Evolutionary conservation across 2,888 invertebrate species (phyloP).

Genomic region (Sphaeridia pumilis): DNA sequence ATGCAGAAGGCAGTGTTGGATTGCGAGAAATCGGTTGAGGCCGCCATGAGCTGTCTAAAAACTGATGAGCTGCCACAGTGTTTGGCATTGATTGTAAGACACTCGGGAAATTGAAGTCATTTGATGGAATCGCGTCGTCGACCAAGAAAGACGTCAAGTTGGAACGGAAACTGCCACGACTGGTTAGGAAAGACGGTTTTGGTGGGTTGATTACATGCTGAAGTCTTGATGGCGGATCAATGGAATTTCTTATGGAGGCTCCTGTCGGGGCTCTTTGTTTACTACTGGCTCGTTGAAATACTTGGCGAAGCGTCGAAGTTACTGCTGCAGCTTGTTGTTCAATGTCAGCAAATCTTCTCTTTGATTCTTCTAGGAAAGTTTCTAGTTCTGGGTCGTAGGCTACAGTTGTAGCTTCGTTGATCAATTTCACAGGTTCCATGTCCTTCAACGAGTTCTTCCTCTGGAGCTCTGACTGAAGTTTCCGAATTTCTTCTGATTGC

Average conservation of each 20-base stretch:
- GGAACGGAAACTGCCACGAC: not conserved
- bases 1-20: too few species aligned
- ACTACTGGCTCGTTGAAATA: slow-evolving; percentile 6
- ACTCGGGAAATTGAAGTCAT: not conserved
- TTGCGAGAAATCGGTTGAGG: too few species aligned
- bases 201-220: not conserved
- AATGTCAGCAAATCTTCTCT: slow-evolving; percentile 21
- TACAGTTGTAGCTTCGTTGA: not conserved
- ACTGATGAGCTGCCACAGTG: too few species aligned
- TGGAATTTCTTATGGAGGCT: not conserved
- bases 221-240: not conserved
- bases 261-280: not conserved
- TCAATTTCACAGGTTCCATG: not conserved
- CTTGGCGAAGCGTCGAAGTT: slow-evolving; percentile 17
- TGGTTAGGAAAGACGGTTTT: not conserved
- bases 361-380: slow-evolving; percentile 22
- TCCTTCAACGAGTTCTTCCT: not conserved
- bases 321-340: slow-evolving; percentile 22
- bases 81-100: too few species aligned
- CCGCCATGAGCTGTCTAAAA: too few species aligned
- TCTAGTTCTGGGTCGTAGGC: slow-evolving; percentile 9
- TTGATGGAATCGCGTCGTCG: not conserved
- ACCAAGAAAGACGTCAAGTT: not conserved
- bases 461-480: slow-evolving; percentile 14
- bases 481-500: slow-evolving; percentile 27